Evolutionary conservation across 2,797 vertebrate species (phyloP).

Genomic region (Picus viridis): DNA sequence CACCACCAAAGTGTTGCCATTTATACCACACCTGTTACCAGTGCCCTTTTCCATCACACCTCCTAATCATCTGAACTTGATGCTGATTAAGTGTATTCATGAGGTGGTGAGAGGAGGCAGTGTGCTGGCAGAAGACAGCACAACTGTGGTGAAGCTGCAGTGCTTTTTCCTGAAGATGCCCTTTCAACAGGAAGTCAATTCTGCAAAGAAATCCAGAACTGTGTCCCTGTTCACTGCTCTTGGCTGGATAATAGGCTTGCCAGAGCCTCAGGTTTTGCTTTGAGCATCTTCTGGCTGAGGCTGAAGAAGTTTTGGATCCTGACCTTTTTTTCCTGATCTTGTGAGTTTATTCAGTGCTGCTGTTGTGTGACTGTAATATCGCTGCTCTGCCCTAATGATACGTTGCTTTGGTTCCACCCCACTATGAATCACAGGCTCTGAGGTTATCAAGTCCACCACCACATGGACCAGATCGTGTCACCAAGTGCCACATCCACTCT

Average conservation of each 20-base stretch:
- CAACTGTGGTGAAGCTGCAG: not conserved
- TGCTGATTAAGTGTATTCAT: slow-evolving; percentile 38
- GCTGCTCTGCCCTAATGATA: not conserved
- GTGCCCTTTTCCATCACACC: not conserved
- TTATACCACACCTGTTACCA: slow-evolving; percentile 25
- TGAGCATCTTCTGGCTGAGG: not conserved
- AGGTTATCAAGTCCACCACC: too few species aligned
- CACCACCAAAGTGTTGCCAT: not conserved
- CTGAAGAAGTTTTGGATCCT: not conserved
- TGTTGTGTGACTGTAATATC: not conserved
- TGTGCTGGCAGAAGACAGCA: slow-evolving; percentile 20
- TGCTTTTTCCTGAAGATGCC: not conserved
- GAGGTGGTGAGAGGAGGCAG: slow-evolving; percentile 4
- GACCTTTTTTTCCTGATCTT: not conserved
- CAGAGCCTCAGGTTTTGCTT: not conserved
- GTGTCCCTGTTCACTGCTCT: slow-evolving; percentile 37
- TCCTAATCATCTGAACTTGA: slow-evolving; percentile 30
- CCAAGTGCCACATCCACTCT: too few species aligned
- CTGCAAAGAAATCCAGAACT: slow-evolving; percentile 29
- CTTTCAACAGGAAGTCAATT: slow-evolving; percentile 50
- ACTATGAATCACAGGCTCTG: too few species aligned
- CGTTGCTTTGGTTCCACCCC: not conserved
- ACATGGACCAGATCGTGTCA: too few species aligned
- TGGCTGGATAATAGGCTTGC: not conserved
- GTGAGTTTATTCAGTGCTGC: not conserved